Conservation (phyloP, 2,888 invertebrate genomes). For the Cristatella mucedo region DNA sequence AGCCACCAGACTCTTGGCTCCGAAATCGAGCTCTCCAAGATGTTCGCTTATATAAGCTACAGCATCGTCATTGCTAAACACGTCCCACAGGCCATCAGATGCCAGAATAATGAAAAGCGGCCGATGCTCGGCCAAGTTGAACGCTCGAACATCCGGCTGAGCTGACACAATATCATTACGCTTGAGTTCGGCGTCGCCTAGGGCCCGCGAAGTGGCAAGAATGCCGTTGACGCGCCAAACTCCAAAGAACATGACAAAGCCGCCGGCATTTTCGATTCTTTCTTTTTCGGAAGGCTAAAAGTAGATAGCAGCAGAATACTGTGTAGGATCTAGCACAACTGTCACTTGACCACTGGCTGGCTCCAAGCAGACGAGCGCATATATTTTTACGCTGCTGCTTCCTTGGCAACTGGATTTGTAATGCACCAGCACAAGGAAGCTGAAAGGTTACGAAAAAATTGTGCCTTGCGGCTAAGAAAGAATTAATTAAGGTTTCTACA, state of each 20-base stretch:
- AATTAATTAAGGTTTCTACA: too few relatives aligned
- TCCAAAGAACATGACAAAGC: constrained; percentile 82
- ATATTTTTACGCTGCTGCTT: too few relatives aligned
- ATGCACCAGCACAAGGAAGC: too few relatives aligned
- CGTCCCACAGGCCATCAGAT: constrained; percentile 91
- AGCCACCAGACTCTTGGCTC: constrained; percentile 73
- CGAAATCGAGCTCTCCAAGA: constrained; percentile 67
- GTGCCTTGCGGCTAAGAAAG: too few relatives aligned
- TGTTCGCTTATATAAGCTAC: constrained; percentile 69
- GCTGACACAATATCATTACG: constrained; percentile 83
- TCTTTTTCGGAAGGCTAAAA: constrained; percentile 65
- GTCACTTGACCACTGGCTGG: too few relatives aligned
- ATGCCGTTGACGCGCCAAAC: constrained; percentile 93
- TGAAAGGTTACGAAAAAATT: too few relatives aligned
- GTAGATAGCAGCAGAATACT: too few relatives aligned
- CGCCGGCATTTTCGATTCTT: constrained; percentile 83
- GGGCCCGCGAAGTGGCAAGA: constrained; percentile 75
- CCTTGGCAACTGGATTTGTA: too few relatives aligned
- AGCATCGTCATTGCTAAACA: constrained; percentile 84
- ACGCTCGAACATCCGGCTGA: constrained; percentile 81
- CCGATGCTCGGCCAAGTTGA: constrained; percentile 64
- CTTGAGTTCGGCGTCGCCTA: constrained; percentile 82
- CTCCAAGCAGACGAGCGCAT: too few relatives aligned
- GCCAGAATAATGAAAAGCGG: constrained; percentile 79
- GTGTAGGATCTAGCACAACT: too few relatives aligned